Evolutionary conservation across 2,797 vertebrate species (phyloP).

Genomic region (Clarias pachynema): DNA sequence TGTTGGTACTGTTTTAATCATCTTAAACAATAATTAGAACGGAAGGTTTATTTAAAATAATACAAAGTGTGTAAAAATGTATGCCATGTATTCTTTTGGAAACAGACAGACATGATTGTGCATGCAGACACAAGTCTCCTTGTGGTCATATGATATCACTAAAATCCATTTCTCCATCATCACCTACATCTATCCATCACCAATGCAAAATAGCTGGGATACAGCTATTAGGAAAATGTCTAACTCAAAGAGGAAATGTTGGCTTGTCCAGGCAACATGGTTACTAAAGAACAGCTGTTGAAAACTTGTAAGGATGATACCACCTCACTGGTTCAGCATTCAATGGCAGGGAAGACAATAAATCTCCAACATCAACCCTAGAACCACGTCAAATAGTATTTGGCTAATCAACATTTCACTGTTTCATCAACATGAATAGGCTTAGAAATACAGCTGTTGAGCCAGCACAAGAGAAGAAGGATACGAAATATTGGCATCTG

Average conservation of each 20-base stretch:
- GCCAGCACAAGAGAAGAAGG: conserved; percentile 18
- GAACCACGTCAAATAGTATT: conserved; percentile 34
- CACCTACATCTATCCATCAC: conserved; percentile 25
- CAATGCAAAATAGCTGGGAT: neutral
- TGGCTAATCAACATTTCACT: conserved; percentile 44
- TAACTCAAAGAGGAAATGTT: neutral
- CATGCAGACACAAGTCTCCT: neutral
- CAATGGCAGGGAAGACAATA: conserved; percentile 27
- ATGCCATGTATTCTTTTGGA: neutral
- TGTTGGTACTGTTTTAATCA: neutral
- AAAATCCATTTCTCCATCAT: conserved; percentile 52
- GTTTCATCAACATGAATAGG: conserved; percentile 36
- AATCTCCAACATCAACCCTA: conserved; percentile 22
- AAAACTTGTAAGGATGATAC: neutral
- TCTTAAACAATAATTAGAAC: neutral
- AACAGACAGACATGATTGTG: neutral
- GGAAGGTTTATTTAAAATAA: neutral
- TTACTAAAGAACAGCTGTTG: conserved; percentile 1
- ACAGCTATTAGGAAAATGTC: conserved; percentile 9
- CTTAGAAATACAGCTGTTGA: conserved; percentile 14
- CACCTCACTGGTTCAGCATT: neutral
- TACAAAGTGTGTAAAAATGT: neutral
- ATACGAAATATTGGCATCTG: conserved; percentile 41
- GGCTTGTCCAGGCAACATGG: conserved; percentile 1
- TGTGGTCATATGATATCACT: conserved; percentile 54